These are phyloP conservation scores for Suncus etruscus DNA, from an alignment of 2,113 vertebrate genomes.

Conservation along the genomic window DNA sequence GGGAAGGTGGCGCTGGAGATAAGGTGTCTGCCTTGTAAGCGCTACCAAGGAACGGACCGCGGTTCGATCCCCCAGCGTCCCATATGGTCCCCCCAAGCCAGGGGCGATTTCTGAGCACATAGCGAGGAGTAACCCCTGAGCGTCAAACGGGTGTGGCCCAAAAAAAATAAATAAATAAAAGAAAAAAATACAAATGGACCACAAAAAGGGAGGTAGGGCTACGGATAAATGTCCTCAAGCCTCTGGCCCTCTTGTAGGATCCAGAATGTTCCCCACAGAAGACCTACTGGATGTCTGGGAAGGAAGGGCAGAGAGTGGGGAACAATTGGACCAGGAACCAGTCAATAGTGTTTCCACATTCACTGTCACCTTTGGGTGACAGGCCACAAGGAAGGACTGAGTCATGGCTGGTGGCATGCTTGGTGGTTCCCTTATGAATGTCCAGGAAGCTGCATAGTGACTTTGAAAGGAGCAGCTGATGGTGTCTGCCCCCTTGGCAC, in stretches of 20 bases:
- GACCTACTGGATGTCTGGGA: background rate
- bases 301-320: background rate
- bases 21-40: too few species aligned
- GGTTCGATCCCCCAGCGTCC: too few species aligned
- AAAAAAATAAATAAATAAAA: too few species aligned
- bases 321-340: background rate
- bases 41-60: too few species aligned
- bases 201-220: background rate
- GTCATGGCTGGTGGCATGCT: fast-evolving
- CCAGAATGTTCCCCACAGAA: background rate
- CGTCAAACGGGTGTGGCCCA: too few species aligned
- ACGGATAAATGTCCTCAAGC: background rate
- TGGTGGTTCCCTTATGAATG: background rate
- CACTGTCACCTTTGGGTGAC: background rate
- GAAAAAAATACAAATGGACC: background rate
- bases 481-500: background rate
- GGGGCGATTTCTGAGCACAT: too few species aligned
- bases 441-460: background rate
- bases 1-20: too few species aligned
- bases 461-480: constrained; percentile 32
- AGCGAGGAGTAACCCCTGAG: too few species aligned
- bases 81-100: too few species aligned
- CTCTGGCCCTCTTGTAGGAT: background rate
- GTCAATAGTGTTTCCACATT: background rate
- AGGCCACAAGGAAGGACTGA: background rate